Base-by-base conservation (phyloP, 2,113 vertebrate species). In the Alligator sinensis region DNA sequence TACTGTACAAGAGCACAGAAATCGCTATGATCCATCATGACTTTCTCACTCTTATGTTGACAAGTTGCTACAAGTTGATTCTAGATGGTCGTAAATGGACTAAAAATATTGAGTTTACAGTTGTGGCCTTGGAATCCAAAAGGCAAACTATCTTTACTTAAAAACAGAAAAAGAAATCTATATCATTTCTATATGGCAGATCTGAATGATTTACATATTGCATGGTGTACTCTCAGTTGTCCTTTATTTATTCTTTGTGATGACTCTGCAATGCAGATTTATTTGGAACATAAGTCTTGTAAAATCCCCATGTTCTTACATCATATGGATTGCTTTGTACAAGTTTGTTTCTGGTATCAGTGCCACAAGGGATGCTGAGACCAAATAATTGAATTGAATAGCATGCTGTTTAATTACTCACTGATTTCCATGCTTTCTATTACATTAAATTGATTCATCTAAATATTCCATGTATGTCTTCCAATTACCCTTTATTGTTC, bases 91-190 rank as follows among this genome's bases (percentile, higher is more conserved):
- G 7, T 88, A 81, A 93, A 76, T 84, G 80, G 92, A 84, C 82
- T 95, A 96, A 96, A 96, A 93, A 85, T 95, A 94, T 12, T 91
- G 80, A 83, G 75, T 96, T 96, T 97, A 87, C 92, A 76, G 87
- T 66, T 91, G 94, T 94, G 80, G 55, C 18, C 38, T 83, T 76
- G 88, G 94, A 96, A 91, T 89, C 84, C 11, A 38, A 91, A 92
- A 87, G 82, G 86, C 87, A 95, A 84, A 5, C 30, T 93, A 7
- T 72, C 10, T 77, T 92, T 66, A 28, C 88, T 91, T 84, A 55
- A 82, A 90, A 27, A 72, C 88, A 64, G 62, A 82, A 80, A 80
- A 92, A 86, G 2, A 89, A 82, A 89, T 78, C 34, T 38, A 61
- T 88, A 88, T 91, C 74, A 22, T 95, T 93, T 94, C 5, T 86